Conservation (phyloP, 2,113 vertebrate species). For the Alouatta palliata region DNA sequence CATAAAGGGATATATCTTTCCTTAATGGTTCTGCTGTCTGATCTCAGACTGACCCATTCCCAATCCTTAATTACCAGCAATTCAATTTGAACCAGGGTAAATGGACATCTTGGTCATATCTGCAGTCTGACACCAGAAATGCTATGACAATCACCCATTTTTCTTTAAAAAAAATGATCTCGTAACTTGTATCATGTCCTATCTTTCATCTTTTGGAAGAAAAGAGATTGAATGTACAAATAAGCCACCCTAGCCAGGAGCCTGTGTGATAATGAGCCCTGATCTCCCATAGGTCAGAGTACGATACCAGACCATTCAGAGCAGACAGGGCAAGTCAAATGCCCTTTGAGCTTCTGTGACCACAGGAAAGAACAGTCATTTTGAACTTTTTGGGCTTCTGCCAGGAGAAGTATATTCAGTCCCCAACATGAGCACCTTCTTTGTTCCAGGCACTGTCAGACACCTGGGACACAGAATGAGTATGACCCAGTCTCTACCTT, state of each 20-base stretch:
- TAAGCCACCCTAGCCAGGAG: background rate
- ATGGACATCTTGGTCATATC: conserved; percentile 17
- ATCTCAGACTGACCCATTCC: conserved; percentile 58
- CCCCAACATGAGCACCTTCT: background rate
- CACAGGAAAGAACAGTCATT: background rate
- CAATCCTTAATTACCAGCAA: conserved; percentile 61
- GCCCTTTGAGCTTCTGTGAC: background rate
- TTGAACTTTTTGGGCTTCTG: background rate
- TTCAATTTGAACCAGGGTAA: background rate
- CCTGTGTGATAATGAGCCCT: background rate
- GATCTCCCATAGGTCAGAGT: background rate
- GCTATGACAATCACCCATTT: background rate
- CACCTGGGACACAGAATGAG: background rate
- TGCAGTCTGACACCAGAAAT: background rate
- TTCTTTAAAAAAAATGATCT: background rate
- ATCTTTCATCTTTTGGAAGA: background rate
- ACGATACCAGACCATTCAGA: background rate
- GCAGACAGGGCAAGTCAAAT: background rate
- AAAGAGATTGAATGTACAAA: background rate
- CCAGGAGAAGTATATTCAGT: background rate
- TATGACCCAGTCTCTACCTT: background rate
- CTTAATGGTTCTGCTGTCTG: conserved; percentile 54
- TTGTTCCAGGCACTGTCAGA: background rate
- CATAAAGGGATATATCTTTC: conserved; percentile 57
- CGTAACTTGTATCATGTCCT: background rate